Conservation (phyloP, 2,113 vertebrate species). For the Catagonus wagneri region DNA sequence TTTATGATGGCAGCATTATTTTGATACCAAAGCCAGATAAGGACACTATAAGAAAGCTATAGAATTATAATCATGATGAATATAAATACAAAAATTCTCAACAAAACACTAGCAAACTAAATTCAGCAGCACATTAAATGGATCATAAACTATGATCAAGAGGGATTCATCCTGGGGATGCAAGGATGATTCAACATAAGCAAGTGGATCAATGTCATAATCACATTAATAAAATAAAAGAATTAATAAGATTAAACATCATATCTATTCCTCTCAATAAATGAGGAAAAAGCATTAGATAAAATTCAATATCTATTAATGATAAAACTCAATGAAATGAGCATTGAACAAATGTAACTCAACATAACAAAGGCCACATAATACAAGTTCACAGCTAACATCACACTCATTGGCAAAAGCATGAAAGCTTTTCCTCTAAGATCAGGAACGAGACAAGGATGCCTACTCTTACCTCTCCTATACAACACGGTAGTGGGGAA, state of each 20-base stretch:
- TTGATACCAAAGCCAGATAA: neutral
- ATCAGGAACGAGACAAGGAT: neutral
- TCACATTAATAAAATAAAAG: neutral
- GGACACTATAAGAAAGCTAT: neutral
- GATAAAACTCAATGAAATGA: neutral
- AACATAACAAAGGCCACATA: neutral
- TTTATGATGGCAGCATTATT: neutral
- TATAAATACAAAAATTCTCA: neutral
- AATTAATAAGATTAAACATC: neutral
- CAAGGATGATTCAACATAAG: neutral
- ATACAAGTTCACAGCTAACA: neutral
- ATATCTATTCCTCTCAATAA: neutral
- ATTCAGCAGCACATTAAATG: neutral
- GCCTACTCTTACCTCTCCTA: neutral
- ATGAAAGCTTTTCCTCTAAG: neutral
- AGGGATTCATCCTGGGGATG: too few species aligned
- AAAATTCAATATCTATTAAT: neutral
- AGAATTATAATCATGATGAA: neutral
- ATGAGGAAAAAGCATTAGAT: neutral
- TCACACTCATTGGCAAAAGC: neutral
- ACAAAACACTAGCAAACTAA: neutral
- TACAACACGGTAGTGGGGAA: neutral
- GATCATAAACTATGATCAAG: neutral
- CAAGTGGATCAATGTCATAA: neutral
- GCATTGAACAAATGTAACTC: neutral